Evolutionary conservation across 1,140 invertebrate genomes (phyloP), one percentile per base, ranked within the genome.

Genomic region (Papilio glaucus): DNA sequence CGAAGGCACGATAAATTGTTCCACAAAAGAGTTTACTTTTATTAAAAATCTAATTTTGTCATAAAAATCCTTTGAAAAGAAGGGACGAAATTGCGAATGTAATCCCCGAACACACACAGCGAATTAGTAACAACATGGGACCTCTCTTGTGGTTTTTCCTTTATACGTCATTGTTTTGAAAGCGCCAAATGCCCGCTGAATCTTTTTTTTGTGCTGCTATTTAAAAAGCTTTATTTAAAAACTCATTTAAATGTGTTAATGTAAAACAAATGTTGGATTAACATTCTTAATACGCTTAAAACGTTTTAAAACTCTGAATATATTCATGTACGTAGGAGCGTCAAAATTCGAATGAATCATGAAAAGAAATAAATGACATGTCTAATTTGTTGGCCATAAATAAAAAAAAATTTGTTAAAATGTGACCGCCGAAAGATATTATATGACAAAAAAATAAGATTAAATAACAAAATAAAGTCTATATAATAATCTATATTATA

Each of bases 51-150:
- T 65, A 21, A 65, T 65, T 41, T 65, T 65, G 39, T 39, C 9
- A 21, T 24, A 9, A 65, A 65, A 65, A 65, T 65, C 62, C 62
- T 65, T 65, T 65, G 62, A 65, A 39, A 65, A 37, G 29, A 4
- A 65, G 37, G 15, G 37, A 38, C 37, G 18, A 65, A 65, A 65
- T 39, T 65, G 62, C 62, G 37, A 65, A 65, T 65, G 62, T 65
- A 65, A 65, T 65, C 62, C 62, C 29, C 12, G 10, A 65, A 65
- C 33, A 65, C 62, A 37, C 15, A 41, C 29, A 37, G 37, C 9
- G 18, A 62, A 65, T 65, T 65, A 39, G 33, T 38, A 65, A 65
- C 60, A 62, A 62, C 62, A 41, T 39, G 10, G 37, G 15, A 12
- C 37, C 62, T 38, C 26, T 38, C 37, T 24, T 39, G 62, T 39